phyloP scores from a whole-genome alignment of 2,113 vertebrate species.

The Nycticebus coucang region DNA sequence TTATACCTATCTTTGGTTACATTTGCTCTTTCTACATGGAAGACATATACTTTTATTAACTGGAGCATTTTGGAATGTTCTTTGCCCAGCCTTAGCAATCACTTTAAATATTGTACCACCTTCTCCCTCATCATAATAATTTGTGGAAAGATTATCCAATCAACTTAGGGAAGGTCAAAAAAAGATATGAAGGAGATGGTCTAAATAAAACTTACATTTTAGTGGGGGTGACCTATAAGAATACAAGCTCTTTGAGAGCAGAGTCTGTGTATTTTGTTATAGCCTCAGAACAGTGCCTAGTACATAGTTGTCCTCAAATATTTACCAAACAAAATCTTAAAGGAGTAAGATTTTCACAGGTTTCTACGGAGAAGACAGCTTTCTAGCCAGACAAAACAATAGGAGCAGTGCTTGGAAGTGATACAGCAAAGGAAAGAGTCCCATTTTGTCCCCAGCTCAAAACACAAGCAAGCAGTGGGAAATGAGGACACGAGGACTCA shows the following conservation, averaged over 20 bases:
- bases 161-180: background rate
- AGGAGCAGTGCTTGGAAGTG: background rate
- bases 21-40: background rate
- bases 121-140: background rate
- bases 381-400: background rate
- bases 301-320: background rate
- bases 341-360: background rate
- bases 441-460: background rate
- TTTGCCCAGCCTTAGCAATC: background rate
- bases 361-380: background rate
- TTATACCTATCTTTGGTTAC: background rate
- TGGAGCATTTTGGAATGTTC: background rate
- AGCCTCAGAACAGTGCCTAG: background rate
- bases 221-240: background rate
- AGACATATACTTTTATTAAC: conserved; percentile 27
- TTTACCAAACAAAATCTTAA: background rate
- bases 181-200: background rate
- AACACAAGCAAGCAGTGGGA: background rate
- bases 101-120: background rate
- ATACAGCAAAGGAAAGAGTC: background rate
- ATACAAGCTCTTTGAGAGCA: background rate
- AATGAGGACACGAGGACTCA: background rate
- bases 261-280: background rate
- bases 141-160: background rate
- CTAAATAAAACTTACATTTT: background rate